These are phyloP conservation scores for Hirtodrosophila histrioides DNA, from an alignment of 2,888 invertebrate species.

Conservation along the genomic window DNA sequence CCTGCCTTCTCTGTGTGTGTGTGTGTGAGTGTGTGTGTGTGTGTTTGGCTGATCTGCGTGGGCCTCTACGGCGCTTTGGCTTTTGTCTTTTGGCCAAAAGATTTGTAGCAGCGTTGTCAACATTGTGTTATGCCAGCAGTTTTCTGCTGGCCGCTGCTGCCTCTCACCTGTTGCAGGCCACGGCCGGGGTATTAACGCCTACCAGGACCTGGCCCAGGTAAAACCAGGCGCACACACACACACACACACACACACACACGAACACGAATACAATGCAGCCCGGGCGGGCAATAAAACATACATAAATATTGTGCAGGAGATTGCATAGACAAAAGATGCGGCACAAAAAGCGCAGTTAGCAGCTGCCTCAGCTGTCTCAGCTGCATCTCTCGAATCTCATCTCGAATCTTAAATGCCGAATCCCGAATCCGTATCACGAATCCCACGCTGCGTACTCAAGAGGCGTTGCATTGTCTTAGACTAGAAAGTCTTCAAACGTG, in stretches of 20 bases:
- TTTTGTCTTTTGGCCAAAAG: constrained; percentile 72
- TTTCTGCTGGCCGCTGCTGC: constrained; percentile 26
- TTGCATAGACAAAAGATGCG: constrained; percentile 39
- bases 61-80: constrained; percentile 69
- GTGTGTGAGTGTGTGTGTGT: constrained; percentile 5
- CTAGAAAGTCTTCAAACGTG: constrained; percentile 8
- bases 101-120: constrained; percentile 67
- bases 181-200: constrained; percentile 67
- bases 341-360: constrained; percentile 43
- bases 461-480: constrained; percentile 67
- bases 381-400: constrained; percentile 20
- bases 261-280: background rate
- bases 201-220: constrained; percentile 58
- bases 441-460: constrained; percentile 69
- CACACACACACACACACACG: constrained; percentile 50
- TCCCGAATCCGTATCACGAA: constrained; percentile 16
- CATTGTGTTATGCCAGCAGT: constrained; percentile 55
- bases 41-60: constrained; percentile 64
- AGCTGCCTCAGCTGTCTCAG: constrained; percentile 16
- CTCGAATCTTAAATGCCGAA: too few species aligned
- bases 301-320: constrained; percentile 41
- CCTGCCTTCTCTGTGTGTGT: constrained; percentile 22
- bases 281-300: constrained; percentile 46
- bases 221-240: constrained; percentile 47
- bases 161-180: constrained; percentile 70